A percentile compares a stretch with the other conserved stretches of the same genome.
Conservation (phyloP, 1,140 invertebrate species). For the Drosophila trapezifrons region DNA sequence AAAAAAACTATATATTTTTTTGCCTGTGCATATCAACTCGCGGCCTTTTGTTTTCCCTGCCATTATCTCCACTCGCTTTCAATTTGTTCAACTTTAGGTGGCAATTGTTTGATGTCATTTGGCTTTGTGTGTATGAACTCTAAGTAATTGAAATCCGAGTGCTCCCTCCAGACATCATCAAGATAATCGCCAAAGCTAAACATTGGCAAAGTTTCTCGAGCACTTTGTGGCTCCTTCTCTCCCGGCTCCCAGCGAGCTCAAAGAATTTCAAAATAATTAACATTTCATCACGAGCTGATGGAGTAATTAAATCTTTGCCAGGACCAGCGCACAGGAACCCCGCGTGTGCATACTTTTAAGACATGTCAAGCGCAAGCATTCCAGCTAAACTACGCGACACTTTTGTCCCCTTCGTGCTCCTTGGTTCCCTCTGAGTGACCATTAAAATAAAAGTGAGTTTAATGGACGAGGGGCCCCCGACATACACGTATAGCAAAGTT, state of each 20-base stretch:
- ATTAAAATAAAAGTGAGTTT: slow-evolving; percentile 24
- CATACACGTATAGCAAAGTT: slow-evolving; percentile 10
- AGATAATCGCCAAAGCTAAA: slow-evolving; percentile 32
- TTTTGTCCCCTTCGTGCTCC: background rate
- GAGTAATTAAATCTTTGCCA: slow-evolving; percentile 60
- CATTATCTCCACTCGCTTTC: slow-evolving; percentile 39
- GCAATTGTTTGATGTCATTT: slow-evolving; percentile 28
- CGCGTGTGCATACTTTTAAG: background rate
- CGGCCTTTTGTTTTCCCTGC: slow-evolving; percentile 40
- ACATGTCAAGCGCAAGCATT: slow-evolving; percentile 30
- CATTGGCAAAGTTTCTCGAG: slow-evolving; percentile 8
- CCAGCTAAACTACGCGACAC: slow-evolving; percentile 12
- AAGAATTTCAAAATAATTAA: slow-evolving; percentile 39
- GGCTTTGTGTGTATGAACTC: slow-evolving; percentile 21
- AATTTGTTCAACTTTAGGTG: slow-evolving; percentile 40
- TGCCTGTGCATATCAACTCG: slow-evolving; percentile 6
- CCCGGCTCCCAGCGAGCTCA: background rate
- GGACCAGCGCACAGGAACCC: slow-evolving; percentile 6
- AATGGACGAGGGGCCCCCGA: background rate
- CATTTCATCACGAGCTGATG: slow-evolving; percentile 50
- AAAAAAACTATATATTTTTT: background rate
- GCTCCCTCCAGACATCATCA: slow-evolving; percentile 26
- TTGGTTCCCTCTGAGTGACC: background rate
- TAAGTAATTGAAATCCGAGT: slow-evolving; percentile 69
- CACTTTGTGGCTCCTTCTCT: slow-evolving; percentile 20